Conservation (phyloP, 2,888 invertebrate genomes). For the Gnatocerus cornutus region DNA sequence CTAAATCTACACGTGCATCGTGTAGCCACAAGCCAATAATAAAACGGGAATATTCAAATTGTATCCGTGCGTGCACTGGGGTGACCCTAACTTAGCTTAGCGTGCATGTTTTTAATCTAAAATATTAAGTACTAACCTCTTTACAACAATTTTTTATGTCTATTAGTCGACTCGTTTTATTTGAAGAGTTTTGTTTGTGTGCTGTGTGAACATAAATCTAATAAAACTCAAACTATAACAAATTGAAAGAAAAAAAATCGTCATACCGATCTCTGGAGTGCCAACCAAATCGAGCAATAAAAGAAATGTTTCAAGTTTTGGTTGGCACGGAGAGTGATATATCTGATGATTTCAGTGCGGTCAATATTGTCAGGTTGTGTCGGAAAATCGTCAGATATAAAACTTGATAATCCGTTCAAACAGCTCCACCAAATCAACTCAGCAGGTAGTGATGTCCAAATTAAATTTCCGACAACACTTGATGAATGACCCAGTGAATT, state of each 20-base stretch:
- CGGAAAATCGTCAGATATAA: conserved; percentile 29
- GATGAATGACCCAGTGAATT: conserved; percentile 41
- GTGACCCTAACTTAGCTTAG: conserved; percentile 58
- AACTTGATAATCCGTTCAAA: conserved; percentile 36
- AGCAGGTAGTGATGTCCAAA: conserved; percentile 55
- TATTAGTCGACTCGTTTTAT: conserved; percentile 38
- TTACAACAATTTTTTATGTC: conserved; percentile 47
- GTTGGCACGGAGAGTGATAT: conserved; percentile 14
- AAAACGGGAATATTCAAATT: conserved; percentile 53
- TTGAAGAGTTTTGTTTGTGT: conserved; percentile 40
- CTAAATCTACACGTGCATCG: conserved; percentile 53
- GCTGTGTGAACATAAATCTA: conserved; percentile 47
- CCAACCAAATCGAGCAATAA: conserved; percentile 18
- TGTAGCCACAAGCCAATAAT: conserved; percentile 51
- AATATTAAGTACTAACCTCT: conserved; percentile 58
- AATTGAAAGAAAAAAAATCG: conserved; percentile 11
- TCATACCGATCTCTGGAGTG: conserved; percentile 4
- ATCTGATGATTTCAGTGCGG: conserved; percentile 27
- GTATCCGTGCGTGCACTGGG: conserved; percentile 58
- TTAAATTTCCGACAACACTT: conserved; percentile 43
- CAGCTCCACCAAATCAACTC: conserved; percentile 37
- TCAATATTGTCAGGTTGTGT: conserved; percentile 9
- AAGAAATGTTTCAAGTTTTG: neutral
- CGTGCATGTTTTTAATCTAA: conserved; percentile 60
- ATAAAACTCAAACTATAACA: conserved; percentile 22